Base-by-base conservation (phyloP, 2,888 invertebrate species). In the Polydrusus cervinus region DNA sequence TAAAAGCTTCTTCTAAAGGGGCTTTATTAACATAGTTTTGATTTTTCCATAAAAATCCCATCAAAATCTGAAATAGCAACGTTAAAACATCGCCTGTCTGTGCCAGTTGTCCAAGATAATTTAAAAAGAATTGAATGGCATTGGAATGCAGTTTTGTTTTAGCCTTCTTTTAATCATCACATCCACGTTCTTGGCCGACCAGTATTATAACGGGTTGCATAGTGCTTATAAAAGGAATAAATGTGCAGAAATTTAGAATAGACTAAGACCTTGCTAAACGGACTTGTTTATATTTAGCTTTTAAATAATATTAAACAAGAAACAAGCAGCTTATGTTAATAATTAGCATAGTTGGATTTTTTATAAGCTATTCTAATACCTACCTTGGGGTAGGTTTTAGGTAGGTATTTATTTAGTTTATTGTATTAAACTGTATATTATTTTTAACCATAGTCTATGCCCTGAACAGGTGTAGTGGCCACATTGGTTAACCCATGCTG, bases 81-180 rank as follows among this genome's bases (percentile, higher is more conserved):
- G 18, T 11, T 38, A 18, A 60, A 60, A 38, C 18, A 60, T 38
- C 38, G 16, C 38, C 10, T 6, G 34, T 66, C 65, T 55, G 9
- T 53, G 78, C 73, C 78, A 78, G 78, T 78, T 79, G 78, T 79
- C 68, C 53, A 68, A 60, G 51, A 49, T 49, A 67, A 68, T 72
- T 77, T 78, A 70, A 77, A 78, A 71, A 66, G 57, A 45, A 18
- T 30, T 20, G 55, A 71, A 55, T 73, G 73, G 61, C 66, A 67
- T 67, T 76, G 81, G 81, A 81, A 81, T 82, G 82, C 80, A 79
- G 81, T 81, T 79, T 78, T 79, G 78, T 76, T 78, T 79, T 76
- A 79, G 73, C 78, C 77, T 75, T 71, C 76, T 49, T 76, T 34
- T 76, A 64, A 76, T 74, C 71, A 45, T 53, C 62, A 55, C 71